These are phyloP conservation scores for Forpus xanthops DNA, from an alignment of 2,797 vertebrate species.

Conservation along the genomic window DNA sequence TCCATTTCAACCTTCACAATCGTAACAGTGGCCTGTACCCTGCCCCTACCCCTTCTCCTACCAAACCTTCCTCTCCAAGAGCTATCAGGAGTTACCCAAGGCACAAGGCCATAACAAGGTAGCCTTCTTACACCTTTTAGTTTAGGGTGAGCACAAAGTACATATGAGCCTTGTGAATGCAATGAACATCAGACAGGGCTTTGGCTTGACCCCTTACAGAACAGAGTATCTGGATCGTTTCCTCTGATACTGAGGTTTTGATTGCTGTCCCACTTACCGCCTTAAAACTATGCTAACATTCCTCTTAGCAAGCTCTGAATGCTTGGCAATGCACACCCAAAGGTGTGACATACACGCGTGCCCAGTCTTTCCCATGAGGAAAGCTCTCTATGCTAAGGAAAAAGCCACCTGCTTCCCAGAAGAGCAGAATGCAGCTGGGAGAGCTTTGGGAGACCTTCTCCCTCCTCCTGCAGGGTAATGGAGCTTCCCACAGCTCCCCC, in stretches of 20 bases:
- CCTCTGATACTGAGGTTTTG: not conserved
- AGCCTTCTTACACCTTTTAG: not conserved
- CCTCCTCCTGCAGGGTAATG: not conserved
- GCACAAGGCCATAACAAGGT: not conserved
- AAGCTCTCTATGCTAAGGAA: not conserved
- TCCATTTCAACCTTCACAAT: not conserved
- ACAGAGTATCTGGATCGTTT: not conserved
- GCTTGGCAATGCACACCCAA: not conserved
- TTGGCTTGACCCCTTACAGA: not conserved
- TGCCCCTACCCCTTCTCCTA: not conserved
- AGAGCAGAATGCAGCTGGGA: not conserved
- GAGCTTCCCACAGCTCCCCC: not conserved
- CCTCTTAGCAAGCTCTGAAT: not conserved
- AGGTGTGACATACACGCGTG: accelerated
- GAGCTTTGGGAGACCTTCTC: not conserved
- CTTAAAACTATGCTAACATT: not conserved
- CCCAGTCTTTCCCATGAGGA: not conserved
- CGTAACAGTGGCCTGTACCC: not conserved
- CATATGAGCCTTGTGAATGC: not conserved
- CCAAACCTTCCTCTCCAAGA: not conserved
- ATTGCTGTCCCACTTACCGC: not conserved
- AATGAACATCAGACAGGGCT: not conserved
- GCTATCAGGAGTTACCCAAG: not conserved
- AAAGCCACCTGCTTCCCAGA: not conserved
- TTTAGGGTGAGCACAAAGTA: not conserved